Evolutionary conservation across 1,140 invertebrate genomes (phyloP).

Genomic region (Danaus melanippus): DNA sequence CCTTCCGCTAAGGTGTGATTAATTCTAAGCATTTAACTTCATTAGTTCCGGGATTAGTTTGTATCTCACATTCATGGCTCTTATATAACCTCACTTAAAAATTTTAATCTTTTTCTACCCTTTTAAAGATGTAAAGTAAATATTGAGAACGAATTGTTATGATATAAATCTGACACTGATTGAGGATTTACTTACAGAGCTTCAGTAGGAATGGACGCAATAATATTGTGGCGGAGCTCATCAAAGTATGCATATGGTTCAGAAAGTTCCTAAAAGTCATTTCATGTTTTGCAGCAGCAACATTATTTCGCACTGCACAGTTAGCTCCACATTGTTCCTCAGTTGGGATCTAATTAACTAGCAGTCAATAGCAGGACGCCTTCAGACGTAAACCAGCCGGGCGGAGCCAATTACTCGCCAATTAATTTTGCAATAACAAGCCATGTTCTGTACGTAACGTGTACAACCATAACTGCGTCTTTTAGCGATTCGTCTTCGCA

Average conservation of each 20-base stretch:
- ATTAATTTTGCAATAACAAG: constrained; percentile 64
- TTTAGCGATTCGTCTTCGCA: too few relatives aligned
- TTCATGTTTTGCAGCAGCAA: constrained; percentile 1
- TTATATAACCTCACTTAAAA: too few relatives aligned
- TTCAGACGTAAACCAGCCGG: constrained; percentile 50
- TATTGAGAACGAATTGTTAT: too few relatives aligned
- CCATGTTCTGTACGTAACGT: constrained; percentile 13
- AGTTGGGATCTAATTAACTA: constrained; percentile 56
- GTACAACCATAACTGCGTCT: too few relatives aligned
- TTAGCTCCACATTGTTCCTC: constrained; percentile 39
- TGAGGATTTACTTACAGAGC: too few relatives aligned
- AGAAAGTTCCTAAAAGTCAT: too few relatives aligned
- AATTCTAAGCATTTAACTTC: constrained; percentile 35
- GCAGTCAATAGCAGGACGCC: constrained; percentile 61
- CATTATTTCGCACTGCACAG: constrained; percentile 26
- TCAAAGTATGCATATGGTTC: too few relatives aligned
- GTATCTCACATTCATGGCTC: constrained; percentile 23
- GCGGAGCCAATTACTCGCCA: constrained; percentile 58
- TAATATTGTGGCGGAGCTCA: too few relatives aligned
- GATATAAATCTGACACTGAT: too few relatives aligned
- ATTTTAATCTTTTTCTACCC: too few relatives aligned
- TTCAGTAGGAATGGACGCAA: too few relatives aligned
- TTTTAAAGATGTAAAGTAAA: too few relatives aligned
- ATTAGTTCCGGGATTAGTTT: constrained; percentile 33
- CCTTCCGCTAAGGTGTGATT: constrained; percentile 34